Evolutionary conservation across 1,140 invertebrate genomes (phyloP).

Genomic region (Hydropsyche tenuis): DNA sequence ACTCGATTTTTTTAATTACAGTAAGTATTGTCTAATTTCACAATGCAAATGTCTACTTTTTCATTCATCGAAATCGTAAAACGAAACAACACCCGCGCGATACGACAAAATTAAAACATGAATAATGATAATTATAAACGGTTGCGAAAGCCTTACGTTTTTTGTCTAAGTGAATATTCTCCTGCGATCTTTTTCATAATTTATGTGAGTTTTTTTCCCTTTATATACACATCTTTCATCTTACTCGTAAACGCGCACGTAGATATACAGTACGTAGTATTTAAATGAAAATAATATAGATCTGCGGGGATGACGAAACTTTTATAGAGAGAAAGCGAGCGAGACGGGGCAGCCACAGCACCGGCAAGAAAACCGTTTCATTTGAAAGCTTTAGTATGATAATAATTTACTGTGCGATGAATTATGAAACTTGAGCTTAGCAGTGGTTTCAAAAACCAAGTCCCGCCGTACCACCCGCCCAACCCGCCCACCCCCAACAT

Average conservation of each 20-base stretch:
- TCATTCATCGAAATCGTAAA: no score
- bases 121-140: slow-evolving; percentile 21
- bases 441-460: slow-evolving; percentile 38
- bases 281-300: slow-evolving; percentile 15
- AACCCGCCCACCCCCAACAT: slow-evolving; percentile 22
- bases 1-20: no score
- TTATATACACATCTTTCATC: no score
- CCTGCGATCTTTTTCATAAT: no score
- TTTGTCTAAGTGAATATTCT: neutral
- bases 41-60: no score
- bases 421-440: slow-evolving; percentile 41
- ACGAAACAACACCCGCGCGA: no score
- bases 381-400: slow-evolving; percentile 40
- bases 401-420: slow-evolving; percentile 44
- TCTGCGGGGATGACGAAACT: slow-evolving; percentile 12
- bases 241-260: no score
- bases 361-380: slow-evolving; percentile 18
- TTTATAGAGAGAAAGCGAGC: neutral
- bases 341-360: no score
- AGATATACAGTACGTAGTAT: neutral
- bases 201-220: no score
- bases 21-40: no score
- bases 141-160: neutral
- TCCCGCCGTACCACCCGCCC: no score
- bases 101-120: slow-evolving; percentile 1